Percentiles rank a stretch among this genome's conserved stretches.
phyloP scores from a whole-genome alignment of 2,888 invertebrate genomes.

The Ormyrus nitidulus region DNA sequence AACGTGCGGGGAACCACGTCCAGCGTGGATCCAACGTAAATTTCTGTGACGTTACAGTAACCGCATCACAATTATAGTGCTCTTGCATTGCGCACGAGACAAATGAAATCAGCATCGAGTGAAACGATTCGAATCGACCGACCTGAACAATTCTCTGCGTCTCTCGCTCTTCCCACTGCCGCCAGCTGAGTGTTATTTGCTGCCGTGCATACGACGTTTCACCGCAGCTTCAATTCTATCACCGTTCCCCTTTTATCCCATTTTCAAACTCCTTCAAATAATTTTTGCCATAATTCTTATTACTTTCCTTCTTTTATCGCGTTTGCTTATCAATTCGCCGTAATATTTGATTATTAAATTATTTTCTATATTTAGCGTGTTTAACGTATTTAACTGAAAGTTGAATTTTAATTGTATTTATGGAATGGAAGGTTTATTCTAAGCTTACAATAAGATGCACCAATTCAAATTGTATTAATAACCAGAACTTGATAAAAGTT shows the following conservation, averaged over 20 bases:
- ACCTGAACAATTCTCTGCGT: conserved; percentile 20
- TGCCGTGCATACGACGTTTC: conserved; percentile 24
- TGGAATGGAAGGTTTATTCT: too few relatives aligned
- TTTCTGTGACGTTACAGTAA: conserved; percentile 41
- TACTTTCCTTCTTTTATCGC: too few relatives aligned
- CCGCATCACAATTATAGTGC: conserved; percentile 41
- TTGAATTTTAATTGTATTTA: too few relatives aligned
- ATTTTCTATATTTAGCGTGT: too few relatives aligned
- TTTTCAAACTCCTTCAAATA: too few relatives aligned
- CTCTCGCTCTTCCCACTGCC: neutral
- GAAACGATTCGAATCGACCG: conserved; percentile 43
- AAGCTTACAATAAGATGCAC: too few relatives aligned
- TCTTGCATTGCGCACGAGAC: conserved; percentile 31
- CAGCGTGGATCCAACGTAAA: conserved; percentile 17
- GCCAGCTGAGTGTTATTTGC: conserved; percentile 28
- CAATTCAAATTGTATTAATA: too few relatives aligned
- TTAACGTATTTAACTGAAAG: too few relatives aligned
- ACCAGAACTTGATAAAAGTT: too few relatives aligned
- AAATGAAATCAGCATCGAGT: conserved; percentile 48
- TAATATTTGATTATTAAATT: too few relatives aligned
- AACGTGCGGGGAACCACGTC: neutral
- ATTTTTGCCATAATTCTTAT: too few relatives aligned
- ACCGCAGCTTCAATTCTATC: conserved; percentile 35
- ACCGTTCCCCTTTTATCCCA: conserved; percentile 14
- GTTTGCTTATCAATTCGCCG: too few relatives aligned